Conservation (phyloP, 2,888 invertebrate species). For the Parnassius mnemosyne region DNA sequence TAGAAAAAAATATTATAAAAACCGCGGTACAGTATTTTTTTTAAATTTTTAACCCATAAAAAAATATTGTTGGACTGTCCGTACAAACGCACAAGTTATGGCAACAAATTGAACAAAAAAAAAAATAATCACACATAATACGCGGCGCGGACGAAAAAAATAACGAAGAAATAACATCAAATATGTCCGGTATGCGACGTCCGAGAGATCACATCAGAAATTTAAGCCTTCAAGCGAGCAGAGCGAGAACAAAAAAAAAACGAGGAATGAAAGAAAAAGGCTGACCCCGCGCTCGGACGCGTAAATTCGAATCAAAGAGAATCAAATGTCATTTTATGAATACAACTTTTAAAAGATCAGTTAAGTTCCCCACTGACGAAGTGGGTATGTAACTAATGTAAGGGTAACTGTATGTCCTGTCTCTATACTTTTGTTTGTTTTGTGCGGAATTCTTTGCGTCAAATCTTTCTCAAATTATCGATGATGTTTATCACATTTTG, state of each 20-base stretch:
- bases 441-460: no score
- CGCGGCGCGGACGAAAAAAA: constrained; percentile 39
- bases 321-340: constrained; percentile 75
- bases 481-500: no score
- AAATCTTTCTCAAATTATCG: no score
- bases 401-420: not conserved
- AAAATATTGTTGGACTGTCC: constrained; percentile 4
- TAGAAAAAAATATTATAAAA: no score
- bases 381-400: no score
- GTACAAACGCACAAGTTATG: not conserved
- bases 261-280: constrained; percentile 42
- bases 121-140: constrained; percentile 47
- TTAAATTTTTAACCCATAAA: no score
- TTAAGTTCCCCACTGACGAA: constrained; percentile 17
- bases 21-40: no score
- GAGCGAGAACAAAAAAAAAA: constrained; percentile 50
- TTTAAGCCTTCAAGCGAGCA: constrained; percentile 70
- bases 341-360: constrained; percentile 33
- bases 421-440: not conserved
- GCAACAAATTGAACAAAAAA: constrained; percentile 49
- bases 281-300: constrained; percentile 65
- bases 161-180: constrained; percentile 63
- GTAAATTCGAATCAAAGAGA: constrained; percentile 75
- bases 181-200: constrained; percentile 76
- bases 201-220: constrained; percentile 76